phyloP scores from a whole-genome alignment of 2,113 vertebrate species.

The Nesospiza acunhae region DNA sequence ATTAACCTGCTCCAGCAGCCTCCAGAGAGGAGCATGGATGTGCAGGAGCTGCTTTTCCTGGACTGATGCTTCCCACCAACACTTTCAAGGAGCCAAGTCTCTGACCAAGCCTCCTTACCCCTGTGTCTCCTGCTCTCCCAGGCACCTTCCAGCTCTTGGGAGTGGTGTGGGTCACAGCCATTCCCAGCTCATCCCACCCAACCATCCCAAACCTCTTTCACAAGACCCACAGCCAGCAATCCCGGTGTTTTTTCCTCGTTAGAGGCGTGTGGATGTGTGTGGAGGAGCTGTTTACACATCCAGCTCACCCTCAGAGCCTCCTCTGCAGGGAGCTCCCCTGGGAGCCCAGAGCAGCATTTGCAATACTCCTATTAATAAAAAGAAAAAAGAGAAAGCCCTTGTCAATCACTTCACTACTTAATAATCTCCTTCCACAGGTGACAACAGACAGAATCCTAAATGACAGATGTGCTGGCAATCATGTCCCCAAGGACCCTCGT shows the following conservation, averaged over 20 bases:
- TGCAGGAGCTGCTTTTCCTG: conserved; percentile 16
- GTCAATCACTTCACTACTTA: background rate
- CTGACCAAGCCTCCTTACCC: fast-evolving
- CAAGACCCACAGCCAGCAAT: background rate
- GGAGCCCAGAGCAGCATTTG: background rate
- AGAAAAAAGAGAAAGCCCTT: background rate
- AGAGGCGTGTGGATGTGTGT: fast-evolving
- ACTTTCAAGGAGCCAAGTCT: background rate
- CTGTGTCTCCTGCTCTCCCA: fast-evolving
- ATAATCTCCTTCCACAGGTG: background rate
- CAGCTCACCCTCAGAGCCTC: background rate
- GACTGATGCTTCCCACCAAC: background rate
- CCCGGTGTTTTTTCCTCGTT: background rate
- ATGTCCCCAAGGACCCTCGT: background rate
- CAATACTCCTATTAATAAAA: background rate
- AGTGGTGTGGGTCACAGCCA: background rate
- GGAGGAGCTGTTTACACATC: background rate
- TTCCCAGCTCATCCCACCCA: background rate
- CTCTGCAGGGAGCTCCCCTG: background rate
- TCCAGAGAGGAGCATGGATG: background rate
- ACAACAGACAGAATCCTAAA: background rate
- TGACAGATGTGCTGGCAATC: background rate
- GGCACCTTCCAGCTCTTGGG: background rate
- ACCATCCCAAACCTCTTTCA: background rate
- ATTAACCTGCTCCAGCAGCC: conserved; percentile 35